Evolutionary conservation across 2,797 vertebrate species (phyloP).

Genomic region (Tapera naevia): DNA sequence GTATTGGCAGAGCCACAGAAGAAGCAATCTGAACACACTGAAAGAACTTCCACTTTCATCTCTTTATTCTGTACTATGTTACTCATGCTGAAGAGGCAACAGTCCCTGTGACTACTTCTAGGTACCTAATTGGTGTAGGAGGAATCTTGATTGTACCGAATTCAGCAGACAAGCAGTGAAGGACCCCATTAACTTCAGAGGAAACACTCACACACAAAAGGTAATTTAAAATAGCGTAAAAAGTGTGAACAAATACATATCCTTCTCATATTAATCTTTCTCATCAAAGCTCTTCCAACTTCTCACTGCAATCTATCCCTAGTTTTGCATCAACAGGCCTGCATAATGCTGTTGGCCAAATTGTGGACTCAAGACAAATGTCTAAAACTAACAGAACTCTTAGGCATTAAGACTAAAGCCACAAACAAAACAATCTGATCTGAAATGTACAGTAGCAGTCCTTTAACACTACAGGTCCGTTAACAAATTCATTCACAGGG

Average conservation of each 20-base stretch:
- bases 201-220: fast-evolving
- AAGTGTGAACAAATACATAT: background rate
- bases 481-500: background rate
- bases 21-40: background rate
- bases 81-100: background rate
- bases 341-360: background rate
- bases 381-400: background rate
- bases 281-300: background rate
- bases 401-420: background rate
- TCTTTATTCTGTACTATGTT: background rate
- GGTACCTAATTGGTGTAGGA: fast-evolving
- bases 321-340: background rate
- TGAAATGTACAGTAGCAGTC: background rate
- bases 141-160: background rate
- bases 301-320: background rate
- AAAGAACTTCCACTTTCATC: background rate
- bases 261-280: background rate
- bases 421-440: background rate
- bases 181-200: background rate
- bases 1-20: background rate
- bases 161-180: background rate
- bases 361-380: background rate
- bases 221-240: background rate
- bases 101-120: background rate
- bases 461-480: background rate